Base-by-base conservation (phyloP, 2,888 invertebrate genomes). In the Thereva unica region DNA sequence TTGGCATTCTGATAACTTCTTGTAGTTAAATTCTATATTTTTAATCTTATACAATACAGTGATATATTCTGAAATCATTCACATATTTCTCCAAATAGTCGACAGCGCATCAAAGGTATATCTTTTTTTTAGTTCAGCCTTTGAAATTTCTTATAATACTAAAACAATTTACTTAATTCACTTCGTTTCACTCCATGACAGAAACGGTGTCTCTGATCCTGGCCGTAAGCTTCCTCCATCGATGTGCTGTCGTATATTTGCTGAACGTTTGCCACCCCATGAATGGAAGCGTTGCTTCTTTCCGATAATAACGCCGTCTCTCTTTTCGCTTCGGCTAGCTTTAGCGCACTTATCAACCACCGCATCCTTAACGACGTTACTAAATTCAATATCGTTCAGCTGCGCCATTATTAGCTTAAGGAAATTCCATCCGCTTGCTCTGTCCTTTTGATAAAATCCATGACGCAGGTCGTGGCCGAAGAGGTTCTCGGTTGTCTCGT, bases 221-320 rank as follows among this genome's bases (percentile, higher is more conserved):
- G 23, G 23, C 23, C 23, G 23, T 2, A 23, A 23, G 23, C 23
- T 23, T 23, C 23, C 23, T 23, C 1, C 23, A 23, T 23, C 37
- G 2, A 7, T 37, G 3, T 40, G 63, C 10, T 38, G n/a, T 35
- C 7, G 9, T 42, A 52, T 10, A 12, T 53, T 53, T 49, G 61
- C 41, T 4, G 77, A 72, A 7, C 81, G 74, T 66, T 81, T 81
- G 56, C 81, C 81, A 53, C 81, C 81, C 81, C 81, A 81, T 1
- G 81, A 80, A 70, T 81, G 80, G 71, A 81, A 81, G 3, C 80
- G 74, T 68, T 80, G 80, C 69, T 80, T 80, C 71, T 81, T 81
- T 47, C 80, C 80, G 40, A 80, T 71, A 4, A 79, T 75, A 64
- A 76, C 71, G 0, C 78, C 74, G 50, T 79, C 77, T 4, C 80